Base-by-base conservation (phyloP, 2,888 invertebrate species). In the Limnephilus auricula region DNA sequence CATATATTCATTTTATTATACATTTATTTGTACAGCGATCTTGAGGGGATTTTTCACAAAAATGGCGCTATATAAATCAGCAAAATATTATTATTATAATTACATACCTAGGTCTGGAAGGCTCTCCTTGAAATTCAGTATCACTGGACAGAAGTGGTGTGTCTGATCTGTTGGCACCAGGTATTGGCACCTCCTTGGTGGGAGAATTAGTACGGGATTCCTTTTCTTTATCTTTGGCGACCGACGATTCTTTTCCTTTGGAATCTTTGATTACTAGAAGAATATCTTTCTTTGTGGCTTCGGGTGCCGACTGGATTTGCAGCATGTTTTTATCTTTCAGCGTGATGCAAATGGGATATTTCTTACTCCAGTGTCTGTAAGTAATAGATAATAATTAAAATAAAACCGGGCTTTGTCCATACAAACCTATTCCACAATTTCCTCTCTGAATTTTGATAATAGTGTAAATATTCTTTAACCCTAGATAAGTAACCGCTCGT, bases 261-360 rank as follows among this genome's bases (percentile, higher is more conserved):
- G 65, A 25, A n/a, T 65, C 65, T 65, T 65, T 65, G 6, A n/a
- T 6, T 0, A 25, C 9, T n/a, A 65, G 25, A 65, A 65, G 25
- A 65, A 25, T 65, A n/a, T 65, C 65, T 65, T 10, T 65, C 65
- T 65, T 65, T 65, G 65, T 6, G 9, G n/a, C 65, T 65, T 50
- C 34, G 9, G 85, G 85, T 5, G 85, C 86, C 15, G 90, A 90
- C 45, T 85, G 45, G 15, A 90, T 85, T 79, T 78, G 95, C 65
- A 96, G 95, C 93, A 95, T 95, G 91, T 95, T 95, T 87, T 94
- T 95, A 89, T 96, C 97, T 93, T 95, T 96, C 91, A 97, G 94
- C 45, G 96, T 95, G 86, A 99, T 95, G 94, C 98, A 98, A 93
- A 99, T 98, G 0, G 99, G 99, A 95, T 99, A 99, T 94, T 99